phyloP scores from a whole-genome alignment of 2,797 vertebrate genomes.

The Alauda arvensis region DNA sequence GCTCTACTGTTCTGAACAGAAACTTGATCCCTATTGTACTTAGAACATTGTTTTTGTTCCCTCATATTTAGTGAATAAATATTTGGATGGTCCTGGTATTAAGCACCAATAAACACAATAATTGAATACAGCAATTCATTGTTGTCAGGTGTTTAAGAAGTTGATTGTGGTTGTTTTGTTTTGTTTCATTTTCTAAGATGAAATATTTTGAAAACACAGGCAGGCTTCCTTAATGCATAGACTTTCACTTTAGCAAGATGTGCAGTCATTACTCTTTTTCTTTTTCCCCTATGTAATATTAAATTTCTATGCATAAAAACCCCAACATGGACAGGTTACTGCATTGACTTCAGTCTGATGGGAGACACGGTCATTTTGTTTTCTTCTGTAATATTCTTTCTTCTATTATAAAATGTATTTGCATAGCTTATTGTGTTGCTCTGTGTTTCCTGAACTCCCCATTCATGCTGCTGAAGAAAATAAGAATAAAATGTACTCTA shows the following conservation, averaged over 20 bases:
- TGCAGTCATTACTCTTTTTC: constrained; percentile 41
- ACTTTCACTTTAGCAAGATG: constrained; percentile 74
- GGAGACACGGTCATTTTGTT: constrained; percentile 57
- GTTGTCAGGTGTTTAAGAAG: constrained; percentile 79
- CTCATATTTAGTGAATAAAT: constrained; percentile 89
- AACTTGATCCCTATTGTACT: constrained; percentile 83
- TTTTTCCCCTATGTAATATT: constrained; percentile 23
- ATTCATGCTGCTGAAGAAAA: constrained; percentile 55
- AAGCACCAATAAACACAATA: constrained; percentile 77
- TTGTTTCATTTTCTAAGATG: constrained; percentile 67
- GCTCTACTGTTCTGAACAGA: constrained; percentile 70
- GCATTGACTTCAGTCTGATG: constrained; percentile 56
- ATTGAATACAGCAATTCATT: constrained; percentile 79
- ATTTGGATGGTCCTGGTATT: constrained; percentile 82
- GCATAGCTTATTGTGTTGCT: constrained; percentile 61
- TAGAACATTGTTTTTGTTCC: constrained; percentile 77
- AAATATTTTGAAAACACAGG: constrained; percentile 88
- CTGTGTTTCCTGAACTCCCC: constrained; percentile 66
- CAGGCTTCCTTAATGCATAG: constrained; percentile 77
- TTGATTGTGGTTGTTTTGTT: constrained; percentile 62
- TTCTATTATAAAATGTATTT: constrained; percentile 64
- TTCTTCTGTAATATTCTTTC: constrained; percentile 59
- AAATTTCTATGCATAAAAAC: constrained; percentile 51
- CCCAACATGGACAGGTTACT: constrained; percentile 73
- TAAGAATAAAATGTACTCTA: constrained; percentile 56